Evolutionary conservation across 2,888 invertebrate genomes (phyloP).

Genomic region (Caenorhabditis zanzibari): DNA sequence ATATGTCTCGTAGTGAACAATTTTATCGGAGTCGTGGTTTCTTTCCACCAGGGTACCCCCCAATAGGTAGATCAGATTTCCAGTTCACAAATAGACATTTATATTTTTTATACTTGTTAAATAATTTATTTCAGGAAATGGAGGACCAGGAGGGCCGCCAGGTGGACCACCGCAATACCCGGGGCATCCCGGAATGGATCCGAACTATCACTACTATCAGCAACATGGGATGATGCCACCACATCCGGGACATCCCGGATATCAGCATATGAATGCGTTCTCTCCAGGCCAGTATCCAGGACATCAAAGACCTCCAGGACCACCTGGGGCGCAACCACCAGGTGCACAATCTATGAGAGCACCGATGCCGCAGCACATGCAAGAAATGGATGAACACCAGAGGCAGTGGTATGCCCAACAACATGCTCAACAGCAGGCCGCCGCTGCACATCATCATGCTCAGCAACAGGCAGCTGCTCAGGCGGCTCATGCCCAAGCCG

Average conservation of each 20-base stretch:
- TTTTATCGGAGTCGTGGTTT: slow-evolving; percentile 61
- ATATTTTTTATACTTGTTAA: not conserved
- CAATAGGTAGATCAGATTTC: slow-evolving; percentile 33
- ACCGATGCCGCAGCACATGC: slow-evolving; percentile 69
- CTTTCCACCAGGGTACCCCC: slow-evolving; percentile 50
- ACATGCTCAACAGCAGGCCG: slow-evolving; percentile 53
- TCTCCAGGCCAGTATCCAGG: slow-evolving; percentile 67
- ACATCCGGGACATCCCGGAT: slow-evolving; percentile 53
- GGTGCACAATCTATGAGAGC: slow-evolving; percentile 68
- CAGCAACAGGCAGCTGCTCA: slow-evolving; percentile 51
- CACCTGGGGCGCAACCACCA: slow-evolving; percentile 38
- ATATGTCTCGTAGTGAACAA: slow-evolving; percentile 52
- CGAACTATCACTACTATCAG: slow-evolving; percentile 61
- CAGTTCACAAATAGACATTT: not conserved
- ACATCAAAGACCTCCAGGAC: slow-evolving; percentile 57
- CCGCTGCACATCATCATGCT: slow-evolving; percentile 43
- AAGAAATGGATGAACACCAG: slow-evolving; percentile 67
- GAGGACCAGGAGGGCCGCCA: slow-evolving; percentile 44
- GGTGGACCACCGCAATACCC: slow-evolving; percentile 31
- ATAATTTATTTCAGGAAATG: slow-evolving; percentile 40
- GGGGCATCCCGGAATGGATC: slow-evolving; percentile 55
- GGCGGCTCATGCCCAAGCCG: slow-evolving; percentile 40
- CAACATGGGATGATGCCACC: slow-evolving; percentile 66
- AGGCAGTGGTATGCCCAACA: slow-evolving; percentile 62
- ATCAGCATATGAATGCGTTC: slow-evolving; percentile 64